Percentiles rank a stretch among this genome's conserved stretches.
phyloP scores from a whole-genome alignment of 2,113 vertebrate species.

The Peromyscus leucopus region DNA sequence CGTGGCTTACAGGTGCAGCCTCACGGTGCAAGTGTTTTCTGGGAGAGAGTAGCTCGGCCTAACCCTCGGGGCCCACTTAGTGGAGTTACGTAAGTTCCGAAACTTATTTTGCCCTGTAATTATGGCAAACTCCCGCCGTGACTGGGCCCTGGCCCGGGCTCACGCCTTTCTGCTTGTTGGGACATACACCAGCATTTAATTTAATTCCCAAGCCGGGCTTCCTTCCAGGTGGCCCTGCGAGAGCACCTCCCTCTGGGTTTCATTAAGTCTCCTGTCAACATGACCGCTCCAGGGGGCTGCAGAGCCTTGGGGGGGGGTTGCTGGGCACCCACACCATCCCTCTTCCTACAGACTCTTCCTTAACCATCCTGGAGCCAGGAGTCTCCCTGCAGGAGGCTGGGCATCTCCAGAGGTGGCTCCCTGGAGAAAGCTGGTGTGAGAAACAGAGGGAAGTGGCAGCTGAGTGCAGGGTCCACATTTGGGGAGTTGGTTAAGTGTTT shows the following conservation, averaged over 20 bases:
- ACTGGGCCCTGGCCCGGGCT: slow-evolving; percentile 27
- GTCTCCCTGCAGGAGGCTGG: slow-evolving; percentile 56
- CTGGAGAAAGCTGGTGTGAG: neutral
- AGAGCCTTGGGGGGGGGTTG: neutral
- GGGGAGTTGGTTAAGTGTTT: neutral
- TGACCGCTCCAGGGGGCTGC: neutral
- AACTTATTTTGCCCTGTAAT: slow-evolving; percentile 67
- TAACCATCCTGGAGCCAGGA: slow-evolving; percentile 78
- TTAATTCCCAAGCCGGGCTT: slow-evolving; percentile 46
- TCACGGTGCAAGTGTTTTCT: neutral
- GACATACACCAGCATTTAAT: slow-evolving; percentile 70
- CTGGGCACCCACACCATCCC: slow-evolving; percentile 30
- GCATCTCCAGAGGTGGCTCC: accelerated
- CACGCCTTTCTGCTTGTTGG: slow-evolving; percentile 59
- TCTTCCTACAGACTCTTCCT: slow-evolving; percentile 70
- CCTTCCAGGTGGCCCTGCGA: slow-evolving; percentile 53
- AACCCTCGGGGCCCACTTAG: neutral
- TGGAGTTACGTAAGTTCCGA: slow-evolving; percentile 63
- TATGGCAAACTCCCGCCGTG: slow-evolving; percentile 52
- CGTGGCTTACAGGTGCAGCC: neutral
- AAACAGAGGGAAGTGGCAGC: neutral
- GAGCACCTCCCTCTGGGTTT: slow-evolving; percentile 64
- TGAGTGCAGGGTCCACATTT: neutral
- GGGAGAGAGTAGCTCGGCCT: neutral
- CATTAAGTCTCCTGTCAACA: slow-evolving; percentile 72